phyloP scores from a whole-genome alignment of 2,888 invertebrate genomes.

The Parnassius glacialis region DNA sequence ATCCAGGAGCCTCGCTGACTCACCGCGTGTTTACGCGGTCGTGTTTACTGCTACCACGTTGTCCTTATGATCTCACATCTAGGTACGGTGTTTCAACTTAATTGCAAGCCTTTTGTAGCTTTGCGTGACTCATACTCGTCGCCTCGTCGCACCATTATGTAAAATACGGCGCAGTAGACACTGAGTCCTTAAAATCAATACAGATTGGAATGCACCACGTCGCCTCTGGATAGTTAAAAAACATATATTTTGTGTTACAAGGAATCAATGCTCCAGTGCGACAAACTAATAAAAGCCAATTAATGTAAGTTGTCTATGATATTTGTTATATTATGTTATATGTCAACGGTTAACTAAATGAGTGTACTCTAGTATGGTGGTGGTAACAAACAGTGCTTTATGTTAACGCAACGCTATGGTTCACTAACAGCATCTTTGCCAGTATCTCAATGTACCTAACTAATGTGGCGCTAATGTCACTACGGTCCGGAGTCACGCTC shows the following conservation, averaged over 20 bases:
- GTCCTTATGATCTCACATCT: background rate
- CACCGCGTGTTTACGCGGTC: background rate
- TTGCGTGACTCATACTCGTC: background rate
- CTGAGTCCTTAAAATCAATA: background rate
- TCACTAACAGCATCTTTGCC: constrained; percentile 7
- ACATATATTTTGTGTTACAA: background rate
- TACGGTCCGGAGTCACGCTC: constrained; percentile 32
- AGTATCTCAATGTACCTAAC: constrained; percentile 3
- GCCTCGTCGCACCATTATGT: background rate
- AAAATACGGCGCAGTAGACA: background rate
- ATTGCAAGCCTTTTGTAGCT: background rate
- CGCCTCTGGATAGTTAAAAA: background rate
- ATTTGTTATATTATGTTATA: background rate
- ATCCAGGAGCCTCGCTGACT: background rate
- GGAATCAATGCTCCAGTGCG: background rate
- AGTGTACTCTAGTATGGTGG: background rate
- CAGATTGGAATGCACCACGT: background rate
- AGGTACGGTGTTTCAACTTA: background rate
- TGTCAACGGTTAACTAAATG: background rate
- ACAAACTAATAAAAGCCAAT: background rate
- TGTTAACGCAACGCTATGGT: background rate
- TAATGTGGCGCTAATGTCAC: constrained; percentile 14
- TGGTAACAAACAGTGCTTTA: background rate
- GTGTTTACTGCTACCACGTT: background rate
- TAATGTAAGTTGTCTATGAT: background rate